A percentile compares a stretch with the other conserved stretches of the same genome.
Evolutionary conservation across 2,113 vertebrate genomes (phyloP).

Genomic region (Chionis minor): DNA sequence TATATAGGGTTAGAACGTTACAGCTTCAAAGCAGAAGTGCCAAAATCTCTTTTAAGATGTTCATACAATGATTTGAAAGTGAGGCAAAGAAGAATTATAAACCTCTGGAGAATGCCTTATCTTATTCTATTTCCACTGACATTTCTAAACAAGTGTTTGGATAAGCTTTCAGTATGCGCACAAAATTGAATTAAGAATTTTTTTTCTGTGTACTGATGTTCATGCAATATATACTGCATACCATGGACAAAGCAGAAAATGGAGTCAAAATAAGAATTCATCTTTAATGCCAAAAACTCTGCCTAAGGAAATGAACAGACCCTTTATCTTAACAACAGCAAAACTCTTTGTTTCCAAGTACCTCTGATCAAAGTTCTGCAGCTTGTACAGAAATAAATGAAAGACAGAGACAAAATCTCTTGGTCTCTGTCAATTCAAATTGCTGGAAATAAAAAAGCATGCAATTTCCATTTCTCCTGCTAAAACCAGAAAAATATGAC

Average conservation of each 20-base stretch:
- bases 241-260: neutral
- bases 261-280: neutral
- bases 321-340: neutral
- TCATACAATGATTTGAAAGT: neutral
- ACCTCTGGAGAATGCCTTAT: neutral
- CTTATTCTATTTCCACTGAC: neutral
- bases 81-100: neutral
- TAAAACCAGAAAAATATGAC: neutral
- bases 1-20: neutral
- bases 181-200: neutral
- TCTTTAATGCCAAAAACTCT: neutral
- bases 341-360: neutral
- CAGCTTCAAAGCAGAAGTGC: neutral
- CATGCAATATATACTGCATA: neutral
- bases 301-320: neutral
- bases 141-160: neutral
- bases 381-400: neutral
- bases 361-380: neutral
- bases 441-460: neutral
- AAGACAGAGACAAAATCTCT: neutral
- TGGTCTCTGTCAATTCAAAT: neutral
- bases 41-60: neutral
- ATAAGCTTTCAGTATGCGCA: neutral
- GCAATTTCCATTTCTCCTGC: neutral
- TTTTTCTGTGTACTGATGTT: neutral